Percentiles rank a stretch among this genome's conserved stretches.
Evolutionary conservation across 2,888 invertebrate species (phyloP).

Genomic region (Saturnia pavonia): DNA sequence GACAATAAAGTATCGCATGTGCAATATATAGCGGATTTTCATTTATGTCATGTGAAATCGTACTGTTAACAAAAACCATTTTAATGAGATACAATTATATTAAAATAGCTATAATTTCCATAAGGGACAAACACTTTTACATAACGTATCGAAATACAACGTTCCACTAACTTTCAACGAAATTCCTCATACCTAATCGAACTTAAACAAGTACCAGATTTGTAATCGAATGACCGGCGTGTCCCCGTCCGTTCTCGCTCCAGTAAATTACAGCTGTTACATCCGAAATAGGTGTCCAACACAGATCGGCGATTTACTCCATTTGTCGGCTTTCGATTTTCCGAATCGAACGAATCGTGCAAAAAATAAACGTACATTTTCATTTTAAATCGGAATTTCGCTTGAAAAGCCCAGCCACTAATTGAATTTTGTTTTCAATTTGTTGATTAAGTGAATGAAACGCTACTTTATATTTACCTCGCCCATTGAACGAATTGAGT

Average conservation of each 20-base stretch:
- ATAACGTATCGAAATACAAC: neutral
- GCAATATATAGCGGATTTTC: too few relatives aligned
- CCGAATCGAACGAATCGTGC: conserved; percentile 19
- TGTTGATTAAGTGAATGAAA: neutral
- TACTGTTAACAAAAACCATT: too few relatives aligned
- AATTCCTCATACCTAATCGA: neutral
- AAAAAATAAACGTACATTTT: conserved; percentile 14
- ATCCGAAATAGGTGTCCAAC: conserved; percentile 41
- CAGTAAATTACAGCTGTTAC: conserved; percentile 49
- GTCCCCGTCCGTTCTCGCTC: conserved; percentile 39
- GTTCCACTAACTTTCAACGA: neutral
- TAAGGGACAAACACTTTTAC: neutral
- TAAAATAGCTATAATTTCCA: too few relatives aligned
- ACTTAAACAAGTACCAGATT: conserved; percentile 25
- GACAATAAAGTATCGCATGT: too few relatives aligned
- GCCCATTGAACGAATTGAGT: neutral
- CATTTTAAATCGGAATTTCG: conserved; percentile 2
- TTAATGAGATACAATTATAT: too few relatives aligned
- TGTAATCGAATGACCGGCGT: conserved; percentile 45
- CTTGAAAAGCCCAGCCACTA: neutral
- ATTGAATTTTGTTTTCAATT: neutral
- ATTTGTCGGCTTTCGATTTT: conserved; percentile 29
- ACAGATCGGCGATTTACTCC: conserved; percentile 40
- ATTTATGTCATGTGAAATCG: too few relatives aligned
- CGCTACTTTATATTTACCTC: neutral